Base-by-base conservation (phyloP, 2,888 invertebrate species). In the Chrysopilus asiliformis region DNA sequence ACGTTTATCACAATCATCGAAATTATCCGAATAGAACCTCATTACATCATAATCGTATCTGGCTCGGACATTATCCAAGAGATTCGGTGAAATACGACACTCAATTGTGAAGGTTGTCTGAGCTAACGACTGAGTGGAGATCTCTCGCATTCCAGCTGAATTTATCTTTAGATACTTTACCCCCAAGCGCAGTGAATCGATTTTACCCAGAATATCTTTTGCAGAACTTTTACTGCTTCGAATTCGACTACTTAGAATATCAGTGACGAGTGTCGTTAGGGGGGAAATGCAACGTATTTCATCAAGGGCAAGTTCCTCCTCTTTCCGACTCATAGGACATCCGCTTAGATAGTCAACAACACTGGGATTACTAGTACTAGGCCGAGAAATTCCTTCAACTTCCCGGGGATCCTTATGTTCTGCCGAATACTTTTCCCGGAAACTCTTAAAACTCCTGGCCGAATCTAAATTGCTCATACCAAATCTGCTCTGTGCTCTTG, bases 211-310 rank as follows among this genome's bases (percentile, higher is more conserved):
- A 7, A 38, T 17, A 13, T 32, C 27, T 4, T 31, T 15, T 10
- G 15, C 26, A n/a, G 31, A 34, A 1, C 20, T 26, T n/a, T 25
- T 29, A n/a, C n/a, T n/a, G n/a, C n/a, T n/a, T n/a, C n/a, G n/a
- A 10, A 37, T 9, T n/a, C 37, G 39, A 10, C 22, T 29, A 10
- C 29, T 38, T n/a, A 42, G 18, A 7, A 38, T 8, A 14, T 37
- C 39, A n/a, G 30, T 32, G 3, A 42, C 32, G 3, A 44, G 10
- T 32, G 41, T 58, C 41, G 57, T 53, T 18, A 55, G 49, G 13
- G 59, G 60, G 25, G 68, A 65, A 43, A 60, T 55, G 4, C 57
- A 55, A 38, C 58, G 51, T 15, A 67, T 52, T 7, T 58, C 60
- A 38, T 64, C 55, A 25, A 68, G 47, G 5, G 63, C 63, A 46